These are phyloP conservation scores for Drosophila auraria DNA, from an alignment of 1,140 invertebrate species.

Conservation along the genomic window DNA sequence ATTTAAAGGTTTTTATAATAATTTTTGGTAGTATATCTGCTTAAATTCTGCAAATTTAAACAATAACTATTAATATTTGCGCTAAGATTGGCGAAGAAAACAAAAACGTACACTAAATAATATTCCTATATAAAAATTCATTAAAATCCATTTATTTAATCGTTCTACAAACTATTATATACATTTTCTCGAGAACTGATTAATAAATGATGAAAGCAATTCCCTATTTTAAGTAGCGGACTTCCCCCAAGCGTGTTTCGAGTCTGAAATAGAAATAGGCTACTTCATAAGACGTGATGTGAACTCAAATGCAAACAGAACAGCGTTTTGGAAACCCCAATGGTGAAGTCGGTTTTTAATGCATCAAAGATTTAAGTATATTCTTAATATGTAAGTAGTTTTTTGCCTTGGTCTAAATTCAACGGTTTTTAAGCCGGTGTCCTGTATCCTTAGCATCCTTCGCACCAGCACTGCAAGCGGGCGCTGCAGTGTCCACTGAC, in stretches of 20 bases:
- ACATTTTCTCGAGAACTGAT: background rate
- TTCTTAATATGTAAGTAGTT: too few species aligned
- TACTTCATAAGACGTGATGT: background rate
- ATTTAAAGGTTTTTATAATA: background rate
- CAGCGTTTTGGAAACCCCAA: background rate
- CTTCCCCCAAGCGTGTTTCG: background rate
- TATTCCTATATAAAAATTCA: too few species aligned
- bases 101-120: too few species aligned
- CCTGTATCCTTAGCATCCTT: constrained; percentile 10
- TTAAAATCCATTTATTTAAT: too few species aligned
- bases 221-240: background rate
- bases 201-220: background rate
- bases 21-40: background rate
- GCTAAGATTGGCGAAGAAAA: too few species aligned
- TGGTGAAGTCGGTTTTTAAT: background rate
- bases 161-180: background rate
- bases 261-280: background rate
- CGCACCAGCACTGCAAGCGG: constrained; percentile 17
- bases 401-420: background rate
- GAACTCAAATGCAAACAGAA: background rate
- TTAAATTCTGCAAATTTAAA: background rate
- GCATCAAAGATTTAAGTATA: background rate
- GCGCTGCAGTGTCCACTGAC: constrained; percentile 22
- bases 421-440: too few species aligned
- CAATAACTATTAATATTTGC: background rate